Conservation (phyloP, 2,888 invertebrate species). For the Limnephilus rhombicus region DNA sequence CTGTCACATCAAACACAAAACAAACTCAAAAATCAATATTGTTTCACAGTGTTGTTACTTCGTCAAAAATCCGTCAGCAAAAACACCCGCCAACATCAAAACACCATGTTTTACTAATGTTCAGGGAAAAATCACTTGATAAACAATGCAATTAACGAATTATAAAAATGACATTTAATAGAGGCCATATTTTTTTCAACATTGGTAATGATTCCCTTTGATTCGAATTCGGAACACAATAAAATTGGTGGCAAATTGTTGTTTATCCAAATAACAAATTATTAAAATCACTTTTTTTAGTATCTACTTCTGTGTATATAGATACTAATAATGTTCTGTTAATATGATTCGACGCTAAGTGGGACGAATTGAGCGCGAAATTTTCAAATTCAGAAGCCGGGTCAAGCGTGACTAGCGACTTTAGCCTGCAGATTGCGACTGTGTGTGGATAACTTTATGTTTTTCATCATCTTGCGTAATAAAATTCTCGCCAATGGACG, state of each 20-base stretch:
- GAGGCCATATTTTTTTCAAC: background rate
- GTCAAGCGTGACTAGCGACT: conserved; percentile 31
- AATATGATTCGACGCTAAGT: background rate
- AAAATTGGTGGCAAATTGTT: conserved; percentile 5
- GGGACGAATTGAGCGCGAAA: background rate
- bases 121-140: background rate
- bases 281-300: background rate
- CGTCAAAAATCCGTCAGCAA: background rate
- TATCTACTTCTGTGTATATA: background rate
- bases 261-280: background rate
- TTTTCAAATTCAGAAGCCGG: conserved; percentile 27
- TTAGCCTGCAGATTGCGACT: conserved; percentile 10
- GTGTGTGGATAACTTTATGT: conserved; percentile 9
- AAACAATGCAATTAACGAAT: conserved; percentile 13
- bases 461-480: conserved; percentile 12
- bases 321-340: background rate
- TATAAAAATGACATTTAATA: background rate
- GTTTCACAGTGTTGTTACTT: background rate
- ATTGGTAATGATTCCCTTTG: conserved; percentile 14
- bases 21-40: too few species aligned
- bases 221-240: conserved; percentile 22
- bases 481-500: conserved; percentile 25
- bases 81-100: conserved; percentile 18
- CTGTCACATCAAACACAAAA: background rate
- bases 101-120: conserved; percentile 23